Percentiles rank a stretch among this genome's conserved stretches.
Conservation (phyloP, 2,113 vertebrate species). For the Rhodinocichla rosea region DNA sequence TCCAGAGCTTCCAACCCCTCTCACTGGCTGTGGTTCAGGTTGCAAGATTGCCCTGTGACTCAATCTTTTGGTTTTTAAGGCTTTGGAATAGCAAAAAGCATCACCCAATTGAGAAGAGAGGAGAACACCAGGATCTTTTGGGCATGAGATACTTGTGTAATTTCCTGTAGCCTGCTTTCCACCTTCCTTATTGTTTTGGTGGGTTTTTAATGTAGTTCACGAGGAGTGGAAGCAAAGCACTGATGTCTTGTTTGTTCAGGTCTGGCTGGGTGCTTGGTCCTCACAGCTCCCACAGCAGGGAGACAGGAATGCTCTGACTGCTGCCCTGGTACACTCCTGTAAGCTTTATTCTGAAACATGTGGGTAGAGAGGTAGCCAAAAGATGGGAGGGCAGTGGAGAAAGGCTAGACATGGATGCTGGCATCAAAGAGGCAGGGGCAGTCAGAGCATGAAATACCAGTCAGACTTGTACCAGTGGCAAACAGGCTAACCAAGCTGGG, state of each 20-base stretch:
- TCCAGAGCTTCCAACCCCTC: not conserved
- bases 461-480: not conserved
- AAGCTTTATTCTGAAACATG: not conserved
- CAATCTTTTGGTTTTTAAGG: not conserved
- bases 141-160: not conserved
- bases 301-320: not conserved
- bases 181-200: not conserved
- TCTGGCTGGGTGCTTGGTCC: not conserved
- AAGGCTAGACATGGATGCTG: not conserved
- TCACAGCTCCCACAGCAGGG: not conserved
- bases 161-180: not conserved
- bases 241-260: not conserved
- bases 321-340: not conserved
- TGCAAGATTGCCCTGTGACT: not conserved
- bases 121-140: not conserved
- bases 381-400: not conserved
- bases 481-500: not conserved
- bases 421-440: not conserved
- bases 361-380: not conserved
- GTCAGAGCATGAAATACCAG: conserved; percentile 19
- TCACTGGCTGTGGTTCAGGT: not conserved
- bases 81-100: not conserved
- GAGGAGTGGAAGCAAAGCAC: not conserved
- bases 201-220: not conserved
- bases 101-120: not conserved